A percentile compares a stretch with the other conserved stretches of the same genome.
Conservation (phyloP, 2,797 vertebrate genomes). For the Rhabdophis nuchalis region DNA sequence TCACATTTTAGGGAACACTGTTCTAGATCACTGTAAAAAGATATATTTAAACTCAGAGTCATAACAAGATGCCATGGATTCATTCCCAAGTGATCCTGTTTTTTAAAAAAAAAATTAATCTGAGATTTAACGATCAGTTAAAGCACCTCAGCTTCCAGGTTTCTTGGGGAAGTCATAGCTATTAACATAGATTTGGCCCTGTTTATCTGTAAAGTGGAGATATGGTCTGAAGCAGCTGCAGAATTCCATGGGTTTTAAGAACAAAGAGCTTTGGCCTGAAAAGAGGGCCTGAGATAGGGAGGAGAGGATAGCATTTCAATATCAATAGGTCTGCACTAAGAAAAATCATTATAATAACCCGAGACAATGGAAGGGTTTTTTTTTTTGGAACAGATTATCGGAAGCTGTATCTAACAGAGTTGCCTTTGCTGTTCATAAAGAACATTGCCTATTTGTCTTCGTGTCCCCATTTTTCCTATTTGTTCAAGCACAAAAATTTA, state of each 20-base stretch:
- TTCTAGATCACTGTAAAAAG: not conserved
- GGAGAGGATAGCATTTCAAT: slow-evolving; percentile 7
- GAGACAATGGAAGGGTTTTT: slow-evolving; percentile 18
- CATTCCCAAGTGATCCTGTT: not conserved
- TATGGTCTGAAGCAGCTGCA: not conserved
- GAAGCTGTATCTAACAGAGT: slow-evolving; percentile 4
- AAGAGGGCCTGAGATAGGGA: fast-evolving
- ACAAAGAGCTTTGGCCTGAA: not conserved
- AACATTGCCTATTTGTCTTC: slow-evolving; percentile 39
- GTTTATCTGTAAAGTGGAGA: not conserved
- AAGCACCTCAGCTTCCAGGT: not conserved
- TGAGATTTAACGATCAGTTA: not conserved
- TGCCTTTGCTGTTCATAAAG: slow-evolving; percentile 39
- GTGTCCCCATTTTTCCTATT: slow-evolving; percentile 31
- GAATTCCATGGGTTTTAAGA: fast-evolving
- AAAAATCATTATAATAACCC: slow-evolving; percentile 22
- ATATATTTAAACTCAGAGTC: not conserved
- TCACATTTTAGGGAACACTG: not conserved
- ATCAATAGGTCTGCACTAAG: slow-evolving; percentile 4
- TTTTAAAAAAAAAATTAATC: too few species aligned
- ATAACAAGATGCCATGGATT: not conserved
- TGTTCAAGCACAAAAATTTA: not conserved
- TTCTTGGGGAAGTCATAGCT: not conserved
- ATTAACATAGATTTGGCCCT: not conserved
- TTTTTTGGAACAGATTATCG: slow-evolving; percentile 28